Evolutionary conservation across 2,113 vertebrate species (phyloP).

Genomic region (Mustelus asterias): DNA sequence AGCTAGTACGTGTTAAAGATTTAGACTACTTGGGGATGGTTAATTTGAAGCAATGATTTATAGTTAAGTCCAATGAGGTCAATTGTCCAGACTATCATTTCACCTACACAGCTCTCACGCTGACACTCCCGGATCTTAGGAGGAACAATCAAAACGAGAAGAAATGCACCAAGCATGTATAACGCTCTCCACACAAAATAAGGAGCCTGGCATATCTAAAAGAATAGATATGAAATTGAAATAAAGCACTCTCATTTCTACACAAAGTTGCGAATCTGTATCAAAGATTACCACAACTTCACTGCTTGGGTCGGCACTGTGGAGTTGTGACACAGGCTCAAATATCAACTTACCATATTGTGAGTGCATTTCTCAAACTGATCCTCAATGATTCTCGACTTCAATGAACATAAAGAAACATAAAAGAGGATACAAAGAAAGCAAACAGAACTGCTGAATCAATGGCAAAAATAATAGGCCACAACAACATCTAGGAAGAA

Average conservation of each 20-base stretch:
- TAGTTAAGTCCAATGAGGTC: background rate
- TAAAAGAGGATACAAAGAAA: conserved; percentile 40
- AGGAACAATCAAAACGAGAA: background rate
- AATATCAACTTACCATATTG: conserved; percentile 67
- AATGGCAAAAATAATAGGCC: conserved; percentile 50
- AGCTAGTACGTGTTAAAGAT: background rate
- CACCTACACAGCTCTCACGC: background rate
- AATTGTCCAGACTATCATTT: background rate
- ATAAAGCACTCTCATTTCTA: background rate
- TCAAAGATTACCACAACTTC: conserved; percentile 42
- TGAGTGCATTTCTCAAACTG: conserved; percentile 76
- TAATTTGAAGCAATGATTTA: background rate
- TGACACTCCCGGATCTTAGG: background rate
- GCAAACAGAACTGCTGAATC: conserved; percentile 52
- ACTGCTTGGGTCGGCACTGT: conserved; percentile 41
- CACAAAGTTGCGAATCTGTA: conserved; percentile 43
- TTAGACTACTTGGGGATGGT: background rate
- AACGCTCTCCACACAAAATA: background rate
- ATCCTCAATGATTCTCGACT: conserved; percentile 69
- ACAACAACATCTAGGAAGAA: conserved; percentile 44
- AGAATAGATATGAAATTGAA: background rate
- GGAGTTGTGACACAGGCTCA: conserved; percentile 49
- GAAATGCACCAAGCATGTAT: background rate
- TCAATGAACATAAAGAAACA: conserved; percentile 47
- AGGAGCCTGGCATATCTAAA: background rate